Percentiles rank a stretch among this genome's conserved stretches.
Conservation (phyloP, 2,113 vertebrate species). For the Chrysochloris asiatica region DNA sequence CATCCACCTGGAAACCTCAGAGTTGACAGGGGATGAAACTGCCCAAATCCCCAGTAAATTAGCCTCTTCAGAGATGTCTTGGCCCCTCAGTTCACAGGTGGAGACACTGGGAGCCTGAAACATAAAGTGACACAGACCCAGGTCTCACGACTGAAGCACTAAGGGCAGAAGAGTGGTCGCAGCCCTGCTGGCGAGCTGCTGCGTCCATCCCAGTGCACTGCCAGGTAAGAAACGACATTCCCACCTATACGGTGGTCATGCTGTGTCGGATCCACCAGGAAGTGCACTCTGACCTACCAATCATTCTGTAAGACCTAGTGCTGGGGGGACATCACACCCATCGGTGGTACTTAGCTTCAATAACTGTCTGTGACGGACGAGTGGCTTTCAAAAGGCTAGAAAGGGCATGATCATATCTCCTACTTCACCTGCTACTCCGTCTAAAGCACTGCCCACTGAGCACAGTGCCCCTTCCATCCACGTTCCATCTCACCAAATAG, state of each 20-base stretch:
- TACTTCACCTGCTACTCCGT: not conserved
- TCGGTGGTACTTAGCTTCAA: not conserved
- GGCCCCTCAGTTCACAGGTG: rapidly evolving
- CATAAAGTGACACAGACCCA: not conserved
- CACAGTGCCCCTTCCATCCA: not conserved
- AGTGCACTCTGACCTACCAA: rapidly evolving
- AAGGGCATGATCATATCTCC: not conserved
- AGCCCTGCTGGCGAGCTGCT: rapidly evolving
- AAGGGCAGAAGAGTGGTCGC: not conserved
- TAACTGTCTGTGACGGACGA: rapidly evolving
- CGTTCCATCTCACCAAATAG: rapidly evolving
- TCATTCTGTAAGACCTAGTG: not conserved
- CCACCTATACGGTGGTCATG: rapidly evolving
- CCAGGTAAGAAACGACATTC: rapidly evolving
- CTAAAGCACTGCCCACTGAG: rapidly evolving
- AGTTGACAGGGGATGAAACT: not conserved
- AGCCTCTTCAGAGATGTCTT: rapidly evolving
- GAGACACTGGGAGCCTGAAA: not conserved
- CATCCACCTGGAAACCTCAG: rapidly evolving
- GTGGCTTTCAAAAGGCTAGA: not conserved
- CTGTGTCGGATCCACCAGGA: rapidly evolving
- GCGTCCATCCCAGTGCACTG: not conserved
- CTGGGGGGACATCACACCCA: not conserved
- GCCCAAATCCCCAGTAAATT: too few relatives aligned
- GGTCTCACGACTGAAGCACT: not conserved